Base-by-base conservation (phyloP, 1,140 invertebrate species). In the Drosophila ananassae region DNA sequence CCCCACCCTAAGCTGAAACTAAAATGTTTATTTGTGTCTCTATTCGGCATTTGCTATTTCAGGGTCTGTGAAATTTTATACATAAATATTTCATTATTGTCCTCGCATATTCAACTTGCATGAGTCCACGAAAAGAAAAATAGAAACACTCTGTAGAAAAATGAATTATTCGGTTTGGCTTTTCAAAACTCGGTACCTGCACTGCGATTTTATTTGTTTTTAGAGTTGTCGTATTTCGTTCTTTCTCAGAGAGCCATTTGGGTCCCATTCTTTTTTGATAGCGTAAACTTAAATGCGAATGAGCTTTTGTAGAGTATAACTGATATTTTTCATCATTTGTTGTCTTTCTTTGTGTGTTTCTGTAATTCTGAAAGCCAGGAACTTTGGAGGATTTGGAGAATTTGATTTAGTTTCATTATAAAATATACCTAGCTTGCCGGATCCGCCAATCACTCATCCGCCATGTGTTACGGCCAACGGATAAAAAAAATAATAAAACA, bases 31-130 rank as follows among this genome's bases (percentile, higher is more conserved):
- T 53, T 30, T 47, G 32, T 37, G 41, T 67, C n/a, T n/a, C 46
- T 34, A 47, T 63, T 37, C 22, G 41, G 17, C 48, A 47, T 55
- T 50, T 10, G 41, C n/a, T 37, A 12, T 2, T 37, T 37, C 34
- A 22, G 25, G 66, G 30, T 50, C 48, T 53, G 3, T 21, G 25
- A 30, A 13, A 25, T 72, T 53, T 73, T 51, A 39, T 46, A 37
- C 10, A 57, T 64, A 74, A 64, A 74, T 74, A 74, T 74, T 74
- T 74, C 73, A 74, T 74, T 52, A 52, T 55, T 51, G 17, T 41
- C 24, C 24, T 51, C 52, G 13, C 52, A 39, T 59, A 74, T 74
- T 66, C 74, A 74, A 74, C 71, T 74, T 73, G 39, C 51, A 44
- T 37, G 28, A 32, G 32, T 8, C 56, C 24, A 8, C 12, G 10